Conservation (phyloP, 2,797 vertebrate genomes). For the Diglossa cyanea region DNA sequence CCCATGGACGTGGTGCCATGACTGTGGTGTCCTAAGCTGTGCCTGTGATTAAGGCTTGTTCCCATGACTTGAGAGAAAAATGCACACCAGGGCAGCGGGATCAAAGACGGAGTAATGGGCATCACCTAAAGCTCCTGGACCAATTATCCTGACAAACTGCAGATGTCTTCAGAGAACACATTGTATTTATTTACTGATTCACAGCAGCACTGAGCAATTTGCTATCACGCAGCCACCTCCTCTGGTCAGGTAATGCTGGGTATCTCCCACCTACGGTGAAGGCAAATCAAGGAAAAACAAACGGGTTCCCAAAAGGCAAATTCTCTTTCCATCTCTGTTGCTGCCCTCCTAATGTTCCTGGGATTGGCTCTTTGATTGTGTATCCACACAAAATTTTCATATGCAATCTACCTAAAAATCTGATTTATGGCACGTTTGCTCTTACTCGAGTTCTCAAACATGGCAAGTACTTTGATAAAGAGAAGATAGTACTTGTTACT, state of each 20-base stretch:
- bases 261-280: not conserved
- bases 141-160: conserved; percentile 44
- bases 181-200: conserved; percentile 50
- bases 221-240: not conserved
- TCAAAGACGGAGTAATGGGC: not conserved
- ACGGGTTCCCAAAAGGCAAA: not conserved
- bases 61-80: not conserved
- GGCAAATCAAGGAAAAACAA: not conserved
- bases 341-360: not conserved
- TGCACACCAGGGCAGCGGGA: not conserved
- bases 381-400: not conserved
- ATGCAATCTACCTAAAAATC: not conserved
- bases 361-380: not conserved
- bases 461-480: not conserved
- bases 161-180: not conserved
- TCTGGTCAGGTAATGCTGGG: not conserved
- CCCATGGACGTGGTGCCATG: rapidly evolving
- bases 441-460: not conserved
- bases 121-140: not conserved
- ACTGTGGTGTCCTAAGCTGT: not conserved
- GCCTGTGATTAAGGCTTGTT: not conserved
- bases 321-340: not conserved
- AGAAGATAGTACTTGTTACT: not conserved
- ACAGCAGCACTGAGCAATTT: not conserved
- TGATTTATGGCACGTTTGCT: not conserved